phyloP scores from a whole-genome alignment of 2,888 invertebrate genomes.

The Monoplex corrugatus region DNA sequence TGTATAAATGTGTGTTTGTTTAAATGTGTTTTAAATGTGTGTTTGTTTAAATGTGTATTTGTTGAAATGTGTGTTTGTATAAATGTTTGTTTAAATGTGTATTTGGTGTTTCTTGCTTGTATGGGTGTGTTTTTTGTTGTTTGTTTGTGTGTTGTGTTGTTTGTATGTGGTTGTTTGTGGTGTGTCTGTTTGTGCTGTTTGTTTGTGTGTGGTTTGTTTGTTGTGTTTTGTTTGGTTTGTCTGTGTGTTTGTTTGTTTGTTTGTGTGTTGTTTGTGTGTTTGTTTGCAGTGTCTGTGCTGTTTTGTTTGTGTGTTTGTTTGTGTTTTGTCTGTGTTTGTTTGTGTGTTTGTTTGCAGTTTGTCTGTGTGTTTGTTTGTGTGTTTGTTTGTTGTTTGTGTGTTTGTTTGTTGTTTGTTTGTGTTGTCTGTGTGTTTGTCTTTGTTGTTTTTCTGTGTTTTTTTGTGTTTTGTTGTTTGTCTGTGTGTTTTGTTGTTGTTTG shows the following conservation, averaged over 20 bases:
- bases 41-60: no score
- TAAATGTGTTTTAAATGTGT: not conserved
- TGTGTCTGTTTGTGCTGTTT: not conserved
- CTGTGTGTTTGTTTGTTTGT: not conserved
- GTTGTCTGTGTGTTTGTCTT: not conserved
- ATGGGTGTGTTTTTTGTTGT: not conserved
- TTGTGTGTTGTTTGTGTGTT: not conserved
- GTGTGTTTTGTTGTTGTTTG: not conserved
- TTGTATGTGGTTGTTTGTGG: not conserved
- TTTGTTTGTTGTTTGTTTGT: not conserved
- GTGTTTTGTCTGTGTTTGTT: no score
- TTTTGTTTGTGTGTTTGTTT: no score
- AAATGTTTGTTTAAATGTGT: not conserved
- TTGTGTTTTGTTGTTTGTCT: not conserved
- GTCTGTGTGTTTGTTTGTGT: not conserved
- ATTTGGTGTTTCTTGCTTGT: not conserved
- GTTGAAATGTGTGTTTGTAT: no score
- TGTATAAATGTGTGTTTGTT: not conserved
- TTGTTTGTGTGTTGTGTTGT: not conserved
- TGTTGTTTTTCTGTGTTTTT: not conserved
- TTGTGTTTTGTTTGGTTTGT: not conserved
- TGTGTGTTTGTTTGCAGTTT: not conserved
- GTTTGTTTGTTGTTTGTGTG: no score
- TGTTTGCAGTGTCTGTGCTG: no score
- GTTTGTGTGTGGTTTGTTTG: not conserved